Conservation (phyloP, 1,140 invertebrate species). For the Aethina tumida region DNA sequence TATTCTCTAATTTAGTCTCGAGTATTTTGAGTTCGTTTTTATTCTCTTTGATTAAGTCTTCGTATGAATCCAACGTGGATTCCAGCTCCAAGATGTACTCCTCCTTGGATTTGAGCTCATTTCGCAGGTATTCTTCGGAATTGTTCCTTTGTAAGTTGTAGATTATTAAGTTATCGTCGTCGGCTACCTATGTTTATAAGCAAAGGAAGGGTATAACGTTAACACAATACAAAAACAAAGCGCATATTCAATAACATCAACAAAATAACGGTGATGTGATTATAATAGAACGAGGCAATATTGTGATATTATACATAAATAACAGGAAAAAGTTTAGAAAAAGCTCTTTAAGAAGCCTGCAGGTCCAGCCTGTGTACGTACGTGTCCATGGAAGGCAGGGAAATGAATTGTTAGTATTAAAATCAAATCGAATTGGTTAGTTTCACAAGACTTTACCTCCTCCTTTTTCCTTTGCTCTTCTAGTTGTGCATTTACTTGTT, state of each 20-base stretch:
- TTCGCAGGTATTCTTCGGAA: constrained; percentile 10
- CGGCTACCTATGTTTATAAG: constrained; percentile 6
- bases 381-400: constrained; percentile 10
- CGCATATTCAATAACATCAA: constrained; percentile 8
- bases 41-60: constrained; percentile 15
- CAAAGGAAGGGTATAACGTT: constrained; percentile 14
- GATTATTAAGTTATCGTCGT: constrained; percentile 11
- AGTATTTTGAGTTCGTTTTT: constrained; percentile 20
- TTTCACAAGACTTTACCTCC: constrained; percentile 48
- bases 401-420: constrained; percentile 9
- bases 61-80: constrained; percentile 16
- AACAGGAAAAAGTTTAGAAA: constrained; percentile 52
- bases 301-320: constrained; percentile 14
- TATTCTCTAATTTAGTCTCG: constrained; percentile 21
- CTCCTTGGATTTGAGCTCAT: constrained; percentile 15
- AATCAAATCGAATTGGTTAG: not conserved
- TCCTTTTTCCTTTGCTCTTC: constrained; percentile 49
- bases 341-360: constrained; percentile 83
- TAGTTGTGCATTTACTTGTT: constrained; percentile 56
- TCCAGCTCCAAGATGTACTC: constrained; percentile 21
- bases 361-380: constrained; percentile 56
- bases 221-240: constrained; percentile 19
- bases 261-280: constrained; percentile 4
- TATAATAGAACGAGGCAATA: constrained; percentile 28
- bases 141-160: constrained; percentile 13